Conservation (phyloP, 2,888 invertebrate genomes). For the Heliothis peltigera region DNA sequence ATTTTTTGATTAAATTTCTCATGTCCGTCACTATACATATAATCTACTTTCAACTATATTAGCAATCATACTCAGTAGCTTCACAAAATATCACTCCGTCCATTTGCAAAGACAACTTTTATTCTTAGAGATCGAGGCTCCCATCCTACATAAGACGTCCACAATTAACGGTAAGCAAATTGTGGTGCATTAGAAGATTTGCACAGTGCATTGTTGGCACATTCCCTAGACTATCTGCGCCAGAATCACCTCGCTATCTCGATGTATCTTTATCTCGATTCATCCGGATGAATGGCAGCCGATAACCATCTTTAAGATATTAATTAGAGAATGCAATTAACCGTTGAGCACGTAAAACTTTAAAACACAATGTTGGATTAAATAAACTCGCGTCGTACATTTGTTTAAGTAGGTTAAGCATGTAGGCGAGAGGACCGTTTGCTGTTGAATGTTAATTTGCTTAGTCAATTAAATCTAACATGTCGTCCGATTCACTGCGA, state of each 20-base stretch:
- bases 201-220: conserved; percentile 46
- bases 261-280: conserved; percentile 42
- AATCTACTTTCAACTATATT: conserved; percentile 8
- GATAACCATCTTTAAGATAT: conserved; percentile 52
- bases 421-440: conserved; percentile 14
- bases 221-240: conserved; percentile 50
- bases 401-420: conserved; percentile 19
- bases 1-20: conserved; percentile 25
- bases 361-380: conserved; percentile 20
- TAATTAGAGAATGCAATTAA: conserved; percentile 49
- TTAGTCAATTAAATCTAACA: conserved; percentile 15
- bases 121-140: conserved; percentile 35
- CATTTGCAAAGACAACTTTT: conserved; percentile 28
- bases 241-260: conserved; percentile 34
- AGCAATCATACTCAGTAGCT: conserved; percentile 45
- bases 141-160: conserved; percentile 35
- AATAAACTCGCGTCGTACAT: conserved; percentile 29
- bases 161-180: conserved; percentile 51
- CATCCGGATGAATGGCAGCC: conserved; percentile 44
- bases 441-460: conserved; percentile 11
- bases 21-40: conserved; percentile 2
- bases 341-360: conserved; percentile 30
- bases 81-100: conserved; percentile 25
- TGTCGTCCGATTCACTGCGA: background rate
- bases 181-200: conserved; percentile 42